Percentiles rank a stretch among this genome's conserved stretches.
These are phyloP conservation scores for Sphenopsis melanotis DNA, from an alignment of 2,797 vertebrate species.

Conservation along the genomic window DNA sequence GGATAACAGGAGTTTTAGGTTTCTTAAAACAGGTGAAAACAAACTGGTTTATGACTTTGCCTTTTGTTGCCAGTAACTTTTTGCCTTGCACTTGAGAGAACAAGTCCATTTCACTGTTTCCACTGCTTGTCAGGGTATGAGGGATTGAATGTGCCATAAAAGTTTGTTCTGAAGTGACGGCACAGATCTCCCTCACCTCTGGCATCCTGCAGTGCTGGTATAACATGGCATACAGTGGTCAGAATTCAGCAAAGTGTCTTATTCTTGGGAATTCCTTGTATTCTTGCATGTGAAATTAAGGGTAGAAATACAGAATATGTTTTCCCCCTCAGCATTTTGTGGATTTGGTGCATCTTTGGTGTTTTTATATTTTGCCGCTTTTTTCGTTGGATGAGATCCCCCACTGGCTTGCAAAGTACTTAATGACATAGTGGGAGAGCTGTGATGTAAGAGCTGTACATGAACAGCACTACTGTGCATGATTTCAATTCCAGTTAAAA, in stretches of 20 bases:
- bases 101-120: neutral
- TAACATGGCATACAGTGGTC: neutral
- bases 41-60: neutral
- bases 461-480: neutral
- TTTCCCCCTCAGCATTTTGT: neutral
- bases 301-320: neutral
- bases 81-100: neutral
- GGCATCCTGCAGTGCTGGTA: neutral
- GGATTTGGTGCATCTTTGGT: neutral
- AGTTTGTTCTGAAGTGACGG: neutral
- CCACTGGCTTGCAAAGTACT: neutral
- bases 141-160: neutral
- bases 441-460: neutral
- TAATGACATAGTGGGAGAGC: neutral
- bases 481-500: neutral
- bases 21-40: neutral
- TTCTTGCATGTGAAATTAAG: neutral
- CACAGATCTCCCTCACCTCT: neutral
- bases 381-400: neutral
- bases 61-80: neutral
- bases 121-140: neutral
- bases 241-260: neutral
- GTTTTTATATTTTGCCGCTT: neutral
- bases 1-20: neutral
- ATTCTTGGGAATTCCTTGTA: neutral